Conservation (phyloP, 2,888 invertebrate species). For the Nymphalis urticae region DNA sequence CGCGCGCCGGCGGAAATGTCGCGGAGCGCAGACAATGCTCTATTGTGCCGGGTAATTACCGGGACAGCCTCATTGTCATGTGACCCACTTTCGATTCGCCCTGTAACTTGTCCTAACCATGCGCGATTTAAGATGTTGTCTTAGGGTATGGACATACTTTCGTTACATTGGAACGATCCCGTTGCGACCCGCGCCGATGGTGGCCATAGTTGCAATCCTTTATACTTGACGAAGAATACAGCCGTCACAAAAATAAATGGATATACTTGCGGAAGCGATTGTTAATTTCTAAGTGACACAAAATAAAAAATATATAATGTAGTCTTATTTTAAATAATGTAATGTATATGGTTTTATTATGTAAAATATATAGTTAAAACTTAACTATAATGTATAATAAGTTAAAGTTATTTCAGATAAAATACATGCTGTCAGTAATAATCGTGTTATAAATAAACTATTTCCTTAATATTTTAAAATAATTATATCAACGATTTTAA, state of each 20-base stretch:
- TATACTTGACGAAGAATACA: too few species aligned
- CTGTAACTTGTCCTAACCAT: slow-evolving; percentile 37
- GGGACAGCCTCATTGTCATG: slow-evolving; percentile 51
- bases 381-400: too few species aligned
- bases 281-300: too few species aligned
- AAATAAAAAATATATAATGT: too few species aligned
- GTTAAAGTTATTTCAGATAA: neutral
- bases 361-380: too few species aligned
- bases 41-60: slow-evolving; percentile 70
- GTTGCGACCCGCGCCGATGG: too few species aligned
- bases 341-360: too few species aligned
- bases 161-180: neutral
- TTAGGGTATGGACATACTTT: slow-evolving; percentile 28
- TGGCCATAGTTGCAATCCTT: too few species aligned
- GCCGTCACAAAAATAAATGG: neutral
- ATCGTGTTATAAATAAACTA: neutral
- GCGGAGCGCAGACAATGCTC: slow-evolving; percentile 65
- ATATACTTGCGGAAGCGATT: neutral
- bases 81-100: slow-evolving; percentile 46
- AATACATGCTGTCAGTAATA: neutral
- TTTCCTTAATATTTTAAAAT: neutral
- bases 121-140: slow-evolving; percentile 30
- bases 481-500: neutral
- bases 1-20: slow-evolving; percentile 60
- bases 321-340: too few species aligned